phyloP scores from a whole-genome alignment of 2,113 vertebrate species.

The rat (Rattus norvegicus) region GRCr8 NC_086037.1:11357501-11358000 shows the following conservation, averaged over 20 bases:
- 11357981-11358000: neutral
- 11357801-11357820: neutral
- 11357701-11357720: neutral
- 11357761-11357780: neutral
- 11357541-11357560: neutral
- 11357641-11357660: conserved; percentile 17
- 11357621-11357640: neutral
- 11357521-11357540: neutral
- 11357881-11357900: neutral
- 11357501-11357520: neutral
- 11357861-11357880: neutral
- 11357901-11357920: neutral
- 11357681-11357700: neutral
- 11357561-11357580: neutral
- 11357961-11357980: neutral
- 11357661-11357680: neutral
- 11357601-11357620: neutral
- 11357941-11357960: neutral
- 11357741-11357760: neutral
- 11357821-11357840: neutral
- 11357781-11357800: neutral
- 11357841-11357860: neutral
- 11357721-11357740: neutral
- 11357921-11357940: neutral
- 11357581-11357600: neutral